Conservation (phyloP, 2,888 invertebrate species). For the Dioctria rufipes region DNA sequence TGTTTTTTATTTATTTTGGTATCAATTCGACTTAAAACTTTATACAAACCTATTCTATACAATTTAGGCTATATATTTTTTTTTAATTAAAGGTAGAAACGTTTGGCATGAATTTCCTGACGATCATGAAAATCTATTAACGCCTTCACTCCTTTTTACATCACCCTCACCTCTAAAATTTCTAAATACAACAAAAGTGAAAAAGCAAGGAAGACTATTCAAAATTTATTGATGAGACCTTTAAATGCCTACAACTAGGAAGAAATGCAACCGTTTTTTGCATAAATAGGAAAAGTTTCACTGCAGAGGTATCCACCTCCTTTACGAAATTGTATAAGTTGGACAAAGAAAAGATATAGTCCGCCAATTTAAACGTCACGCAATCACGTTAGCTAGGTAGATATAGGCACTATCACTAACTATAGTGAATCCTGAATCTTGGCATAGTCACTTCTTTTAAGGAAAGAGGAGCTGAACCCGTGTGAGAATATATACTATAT, state of each 20-base stretch:
- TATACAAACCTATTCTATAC: too few relatives aligned
- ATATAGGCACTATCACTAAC: background rate
- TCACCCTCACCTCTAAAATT: too few relatives aligned
- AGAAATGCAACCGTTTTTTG: conserved; percentile 34
- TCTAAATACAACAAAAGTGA: too few relatives aligned
- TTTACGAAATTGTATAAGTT: conserved; percentile 23
- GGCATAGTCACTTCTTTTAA: background rate
- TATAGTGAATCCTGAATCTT: background rate
- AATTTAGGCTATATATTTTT: too few relatives aligned
- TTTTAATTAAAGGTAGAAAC: too few relatives aligned
- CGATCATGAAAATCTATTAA: too few relatives aligned
- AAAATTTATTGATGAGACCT: conserved; percentile 39
- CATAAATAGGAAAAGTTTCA: conserved; percentile 45
- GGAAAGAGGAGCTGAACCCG: conserved; percentile 14
- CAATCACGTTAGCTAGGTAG: conserved; percentile 36
- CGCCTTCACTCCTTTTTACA: too few relatives aligned
- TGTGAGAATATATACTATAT: background rate
- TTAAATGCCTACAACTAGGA: conserved; percentile 8
- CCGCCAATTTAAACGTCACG: conserved; percentile 50
- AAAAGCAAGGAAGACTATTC: conserved; percentile 13
- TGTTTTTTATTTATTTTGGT: too few relatives aligned
- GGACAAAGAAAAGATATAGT: conserved; percentile 18
- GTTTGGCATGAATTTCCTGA: too few relatives aligned
- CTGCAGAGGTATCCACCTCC: conserved; percentile 1
- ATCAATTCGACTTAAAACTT: too few relatives aligned